Evolutionary conservation across 2,797 vertebrate species (phyloP).

Genomic region (Sylvia borin): DNA sequence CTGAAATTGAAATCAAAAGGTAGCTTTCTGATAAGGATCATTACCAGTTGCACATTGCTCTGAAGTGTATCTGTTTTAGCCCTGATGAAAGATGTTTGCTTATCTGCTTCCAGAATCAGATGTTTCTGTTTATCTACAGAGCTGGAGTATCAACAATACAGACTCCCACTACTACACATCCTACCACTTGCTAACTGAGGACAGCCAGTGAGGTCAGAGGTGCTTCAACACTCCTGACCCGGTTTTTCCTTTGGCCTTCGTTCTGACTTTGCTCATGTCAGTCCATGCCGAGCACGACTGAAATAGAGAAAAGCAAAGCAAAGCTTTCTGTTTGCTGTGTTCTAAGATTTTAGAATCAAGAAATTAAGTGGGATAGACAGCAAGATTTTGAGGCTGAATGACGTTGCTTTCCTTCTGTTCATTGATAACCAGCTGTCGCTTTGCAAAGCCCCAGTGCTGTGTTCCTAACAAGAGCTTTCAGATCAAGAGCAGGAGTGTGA

Average conservation of each 20-base stretch:
- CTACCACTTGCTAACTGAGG: neutral
- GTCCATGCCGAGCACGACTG: rapidly evolving
- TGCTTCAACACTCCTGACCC: neutral
- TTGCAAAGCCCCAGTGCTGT: neutral
- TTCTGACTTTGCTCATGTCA: neutral
- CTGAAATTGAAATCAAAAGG: slow-evolving; percentile 31
- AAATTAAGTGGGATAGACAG: slow-evolving; percentile 16
- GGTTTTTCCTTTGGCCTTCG: neutral
- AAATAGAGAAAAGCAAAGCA: neutral
- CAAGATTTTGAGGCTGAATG: neutral
- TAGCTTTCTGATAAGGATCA: slow-evolving; percentile 12
- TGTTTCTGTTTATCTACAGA: slow-evolving; percentile 22
- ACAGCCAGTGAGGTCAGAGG: neutral
- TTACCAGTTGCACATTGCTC: neutral
- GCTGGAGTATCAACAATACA: neutral
- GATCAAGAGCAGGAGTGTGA: neutral
- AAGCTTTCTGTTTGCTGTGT: neutral
- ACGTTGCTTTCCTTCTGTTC: slow-evolving; percentile 35
- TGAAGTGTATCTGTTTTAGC: slow-evolving; percentile 3
- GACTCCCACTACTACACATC: neutral
- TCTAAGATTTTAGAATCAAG: slow-evolving; percentile 4
- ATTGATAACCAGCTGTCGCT: slow-evolving; percentile 43
- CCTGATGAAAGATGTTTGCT: neutral
- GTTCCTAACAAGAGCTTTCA: neutral
- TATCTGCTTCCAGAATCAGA: slow-evolving; percentile 27